Conservation (phyloP, 2,113 vertebrate species). For the Athene noctua region DNA sequence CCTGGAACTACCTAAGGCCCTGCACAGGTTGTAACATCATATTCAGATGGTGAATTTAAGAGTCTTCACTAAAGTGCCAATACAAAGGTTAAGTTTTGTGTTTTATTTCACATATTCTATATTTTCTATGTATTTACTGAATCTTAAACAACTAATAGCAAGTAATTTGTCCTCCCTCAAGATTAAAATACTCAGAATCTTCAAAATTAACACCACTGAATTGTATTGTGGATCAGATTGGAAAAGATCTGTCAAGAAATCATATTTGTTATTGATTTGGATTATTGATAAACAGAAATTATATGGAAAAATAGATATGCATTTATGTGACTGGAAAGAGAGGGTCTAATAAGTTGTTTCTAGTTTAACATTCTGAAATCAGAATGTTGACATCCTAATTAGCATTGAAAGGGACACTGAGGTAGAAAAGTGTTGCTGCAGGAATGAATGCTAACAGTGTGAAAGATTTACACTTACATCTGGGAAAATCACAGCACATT, state of each 20-base stretch:
- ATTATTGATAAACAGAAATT: not conserved
- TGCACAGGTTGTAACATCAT: not conserved
- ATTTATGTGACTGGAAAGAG: not conserved
- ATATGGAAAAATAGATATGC: not conserved
- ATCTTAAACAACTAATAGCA: not conserved
- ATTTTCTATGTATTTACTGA: not conserved
- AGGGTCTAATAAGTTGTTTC: not conserved
- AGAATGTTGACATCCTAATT: not conserved
- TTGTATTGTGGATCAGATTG: not conserved
- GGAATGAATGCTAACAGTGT: slow-evolving; percentile 11
- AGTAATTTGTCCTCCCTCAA: not conserved
- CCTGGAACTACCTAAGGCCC: not conserved
- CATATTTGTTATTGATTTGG: not conserved
- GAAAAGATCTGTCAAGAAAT: not conserved
- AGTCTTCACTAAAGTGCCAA: not conserved
- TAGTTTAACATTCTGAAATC: not conserved
- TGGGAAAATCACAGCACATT: not conserved
- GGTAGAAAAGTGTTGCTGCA: not conserved
- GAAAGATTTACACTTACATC: slow-evolving; percentile 34
- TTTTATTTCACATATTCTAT: not conserved
- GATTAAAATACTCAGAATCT: not conserved
- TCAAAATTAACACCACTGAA: not conserved
- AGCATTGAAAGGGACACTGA: not conserved
- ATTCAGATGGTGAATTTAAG: not conserved
- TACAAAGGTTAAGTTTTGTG: not conserved